phyloP scores from a whole-genome alignment of 1,140 invertebrate genomes.

The Trichonephila clavata region DNA sequence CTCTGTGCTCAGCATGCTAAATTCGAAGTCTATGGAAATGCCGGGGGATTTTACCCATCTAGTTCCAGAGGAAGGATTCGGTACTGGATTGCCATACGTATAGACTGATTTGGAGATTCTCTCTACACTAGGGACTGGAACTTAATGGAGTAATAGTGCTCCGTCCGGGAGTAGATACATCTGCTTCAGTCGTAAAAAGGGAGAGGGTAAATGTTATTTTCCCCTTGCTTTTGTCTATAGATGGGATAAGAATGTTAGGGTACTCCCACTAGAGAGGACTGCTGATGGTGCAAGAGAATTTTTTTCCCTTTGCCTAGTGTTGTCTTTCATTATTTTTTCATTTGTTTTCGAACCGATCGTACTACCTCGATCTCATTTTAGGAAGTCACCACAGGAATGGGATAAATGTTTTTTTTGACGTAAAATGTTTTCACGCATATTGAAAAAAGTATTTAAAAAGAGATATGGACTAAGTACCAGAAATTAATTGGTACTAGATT shows the following conservation, averaged over 20 bases:
- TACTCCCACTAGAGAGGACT: not conserved
- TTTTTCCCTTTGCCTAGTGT: not conserved
- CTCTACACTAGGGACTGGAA: slow-evolving; percentile 14
- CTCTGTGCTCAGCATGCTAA: slow-evolving; percentile 9
- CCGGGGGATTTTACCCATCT: slow-evolving; percentile 10
- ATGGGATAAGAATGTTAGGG: not conserved
- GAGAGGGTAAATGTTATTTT: slow-evolving; percentile 16
- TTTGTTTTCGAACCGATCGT: not conserved
- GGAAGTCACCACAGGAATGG: not conserved
- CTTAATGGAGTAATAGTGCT: slow-evolving; percentile 51
- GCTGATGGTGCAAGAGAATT: not conserved
- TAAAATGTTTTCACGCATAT: no score
- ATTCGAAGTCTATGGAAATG: slow-evolving; percentile 46
- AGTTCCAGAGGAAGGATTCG: not conserved
- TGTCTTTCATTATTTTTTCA: not conserved
- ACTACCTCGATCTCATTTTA: not conserved
- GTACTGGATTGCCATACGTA: slow-evolving; percentile 60
- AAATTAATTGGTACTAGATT: no score
- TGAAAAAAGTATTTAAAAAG: no score
- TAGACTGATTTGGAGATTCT: slow-evolving; percentile 51
- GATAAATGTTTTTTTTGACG: not conserved
- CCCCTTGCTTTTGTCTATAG: slow-evolving; percentile 5
- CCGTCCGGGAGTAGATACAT: not conserved
- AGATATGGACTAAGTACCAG: no score
- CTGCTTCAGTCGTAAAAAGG: slow-evolving; percentile 53